A percentile compares a stretch with the other conserved stretches of the same genome.
These are phyloP conservation scores for Junonia oenone DNA, from an alignment of 2,888 invertebrate species.

Conservation along the genomic window DNA sequence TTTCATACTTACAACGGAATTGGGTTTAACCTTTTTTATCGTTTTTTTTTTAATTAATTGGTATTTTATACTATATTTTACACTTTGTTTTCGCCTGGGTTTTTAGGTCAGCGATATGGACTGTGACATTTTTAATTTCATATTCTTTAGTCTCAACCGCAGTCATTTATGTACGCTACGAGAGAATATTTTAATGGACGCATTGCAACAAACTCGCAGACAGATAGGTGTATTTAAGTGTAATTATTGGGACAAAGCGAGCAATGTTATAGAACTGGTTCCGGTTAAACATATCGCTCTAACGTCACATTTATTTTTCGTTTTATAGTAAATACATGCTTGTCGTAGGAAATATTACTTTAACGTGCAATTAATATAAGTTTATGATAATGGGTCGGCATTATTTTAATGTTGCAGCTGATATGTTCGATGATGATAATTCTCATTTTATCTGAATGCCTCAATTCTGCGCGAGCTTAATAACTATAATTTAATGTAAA, in stretches of 20 bases:
- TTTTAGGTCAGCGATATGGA: slow-evolving; percentile 1
- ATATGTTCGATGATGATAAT: slow-evolving; percentile 18
- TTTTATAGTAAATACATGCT: slow-evolving; percentile 2
- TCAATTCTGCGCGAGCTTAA: slow-evolving; percentile 8
- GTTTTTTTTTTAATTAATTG: neutral
- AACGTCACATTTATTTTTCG: slow-evolving; percentile 2
- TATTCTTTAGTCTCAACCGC: neutral
- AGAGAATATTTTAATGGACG: slow-evolving; percentile 5
- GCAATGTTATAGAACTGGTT: slow-evolving; percentile 20
- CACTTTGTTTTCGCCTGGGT: neutral
- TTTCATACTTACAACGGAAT: neutral
- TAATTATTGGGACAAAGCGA: slow-evolving; percentile 27
- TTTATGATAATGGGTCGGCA: slow-evolving; percentile 23
- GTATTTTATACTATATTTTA: neutral
- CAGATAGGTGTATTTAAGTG: slow-evolving; percentile 18
- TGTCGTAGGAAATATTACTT: slow-evolving; percentile 14
- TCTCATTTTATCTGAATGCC: neutral
- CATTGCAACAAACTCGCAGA: slow-evolving; percentile 12
- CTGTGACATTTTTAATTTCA: neutral
- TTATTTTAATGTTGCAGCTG: slow-evolving; percentile 22
- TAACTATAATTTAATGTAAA: slow-evolving; percentile 24
- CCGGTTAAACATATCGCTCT: slow-evolving; percentile 8
- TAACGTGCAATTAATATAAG: slow-evolving; percentile 21
- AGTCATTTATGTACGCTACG: neutral
- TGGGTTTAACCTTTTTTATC: neutral